phyloP scores from a whole-genome alignment of 2,113 vertebrate species.

The Phoenicopterus ruber region DNA sequence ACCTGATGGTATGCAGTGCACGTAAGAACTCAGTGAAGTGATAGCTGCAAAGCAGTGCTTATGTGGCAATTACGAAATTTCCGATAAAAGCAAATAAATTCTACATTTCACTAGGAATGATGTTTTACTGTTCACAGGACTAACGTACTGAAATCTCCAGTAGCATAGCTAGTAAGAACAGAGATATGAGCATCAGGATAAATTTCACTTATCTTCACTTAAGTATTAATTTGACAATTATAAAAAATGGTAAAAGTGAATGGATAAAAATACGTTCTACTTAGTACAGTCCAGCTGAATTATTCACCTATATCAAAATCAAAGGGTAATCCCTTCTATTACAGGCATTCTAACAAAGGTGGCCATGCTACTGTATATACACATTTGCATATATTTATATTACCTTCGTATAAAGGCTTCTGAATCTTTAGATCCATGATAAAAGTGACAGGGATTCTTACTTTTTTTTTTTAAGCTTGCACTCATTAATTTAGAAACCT shows the following conservation, averaged over 20 bases:
- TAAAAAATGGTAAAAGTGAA: slow-evolving; percentile 64
- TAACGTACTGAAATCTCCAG: slow-evolving; percentile 39
- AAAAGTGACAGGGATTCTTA: background rate
- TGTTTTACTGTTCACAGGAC: slow-evolving; percentile 60
- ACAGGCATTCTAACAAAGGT: slow-evolving; percentile 72
- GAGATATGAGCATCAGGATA: slow-evolving; percentile 33
- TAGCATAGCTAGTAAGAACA: slow-evolving; percentile 27
- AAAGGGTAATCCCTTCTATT: slow-evolving; percentile 65
- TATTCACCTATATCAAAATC: slow-evolving; percentile 68
- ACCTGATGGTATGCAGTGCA: slow-evolving; percentile 53
- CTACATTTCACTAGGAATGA: background rate
- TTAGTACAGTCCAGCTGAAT: slow-evolving; percentile 76
- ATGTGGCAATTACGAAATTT: slow-evolving; percentile 45
- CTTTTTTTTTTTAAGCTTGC: slow-evolving; percentile 39
- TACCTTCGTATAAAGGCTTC: slow-evolving; percentile 51
- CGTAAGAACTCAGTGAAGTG: slow-evolving; percentile 40
- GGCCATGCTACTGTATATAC: slow-evolving; percentile 62
- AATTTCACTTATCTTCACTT: background rate
- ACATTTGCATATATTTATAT: slow-evolving; percentile 72
- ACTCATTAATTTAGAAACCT: slow-evolving; percentile 48
- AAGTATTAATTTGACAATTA: slow-evolving; percentile 51
- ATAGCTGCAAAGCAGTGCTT: slow-evolving; percentile 58
- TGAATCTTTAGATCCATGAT: slow-evolving; percentile 49
- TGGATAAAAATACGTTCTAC: slow-evolving; percentile 67
- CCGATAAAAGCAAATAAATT: slow-evolving; percentile 18